These are phyloP conservation scores for Agraylea sexmaculata DNA, from an alignment of 1,140 invertebrate species.

Conservation along the genomic window DNA sequence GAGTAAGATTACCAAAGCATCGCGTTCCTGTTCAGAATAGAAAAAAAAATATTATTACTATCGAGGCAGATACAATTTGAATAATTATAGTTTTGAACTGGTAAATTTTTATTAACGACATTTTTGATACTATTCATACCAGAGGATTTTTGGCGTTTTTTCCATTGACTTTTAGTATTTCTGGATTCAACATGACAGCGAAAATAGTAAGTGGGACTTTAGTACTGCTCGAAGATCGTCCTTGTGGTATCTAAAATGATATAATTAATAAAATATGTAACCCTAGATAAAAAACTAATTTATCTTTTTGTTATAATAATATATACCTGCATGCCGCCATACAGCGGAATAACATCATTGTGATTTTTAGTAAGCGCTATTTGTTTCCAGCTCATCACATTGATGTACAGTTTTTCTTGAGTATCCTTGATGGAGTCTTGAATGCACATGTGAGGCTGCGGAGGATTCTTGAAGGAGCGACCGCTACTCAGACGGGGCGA, in stretches of 20 bases:
- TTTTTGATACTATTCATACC: slow-evolving; percentile 27
- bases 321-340: slow-evolving; percentile 56
- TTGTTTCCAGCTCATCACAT: slow-evolving; percentile 60
- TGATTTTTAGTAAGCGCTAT: slow-evolving; percentile 50
- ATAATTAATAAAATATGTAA: no score
- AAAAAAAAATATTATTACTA: slow-evolving; percentile 2
- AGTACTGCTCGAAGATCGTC: slow-evolving; percentile 44
- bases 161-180: slow-evolving; percentile 50
- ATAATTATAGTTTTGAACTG: slow-evolving; percentile 1
- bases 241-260: slow-evolving; percentile 31
- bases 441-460: slow-evolving; percentile 64
- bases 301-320: no score
- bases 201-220: slow-evolving; percentile 49
- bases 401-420: slow-evolving; percentile 47
- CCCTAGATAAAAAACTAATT: no score
- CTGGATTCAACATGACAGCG: slow-evolving; percentile 59
- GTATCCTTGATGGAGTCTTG: slow-evolving; percentile 48
- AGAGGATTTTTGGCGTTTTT: slow-evolving; percentile 51
- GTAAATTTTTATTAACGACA: no score
- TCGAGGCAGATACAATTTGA: slow-evolving; percentile 8
- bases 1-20: slow-evolving; percentile 50
- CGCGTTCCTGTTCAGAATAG: slow-evolving; percentile 41
- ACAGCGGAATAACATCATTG: slow-evolving; percentile 51
- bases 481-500: no score
- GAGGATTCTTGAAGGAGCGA: slow-evolving; percentile 58